Conservation (phyloP, 2,888 invertebrate species). For the Plagodis dolabraria region DNA sequence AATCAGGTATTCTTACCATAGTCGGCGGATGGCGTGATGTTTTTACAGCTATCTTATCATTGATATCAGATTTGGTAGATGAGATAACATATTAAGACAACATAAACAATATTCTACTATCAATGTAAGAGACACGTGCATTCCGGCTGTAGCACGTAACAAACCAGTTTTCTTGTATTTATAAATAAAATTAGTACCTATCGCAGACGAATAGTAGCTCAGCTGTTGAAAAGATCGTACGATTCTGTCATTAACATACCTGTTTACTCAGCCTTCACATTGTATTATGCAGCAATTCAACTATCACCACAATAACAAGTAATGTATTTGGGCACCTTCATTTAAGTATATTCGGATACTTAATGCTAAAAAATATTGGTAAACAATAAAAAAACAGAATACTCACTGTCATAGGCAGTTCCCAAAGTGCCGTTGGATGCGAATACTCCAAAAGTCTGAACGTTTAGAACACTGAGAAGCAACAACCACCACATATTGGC, state of each 20-base stretch:
- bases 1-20: not conserved
- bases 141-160: conserved; percentile 48
- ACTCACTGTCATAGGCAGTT: conserved; percentile 69
- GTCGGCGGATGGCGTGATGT: conserved; percentile 39
- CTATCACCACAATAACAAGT: not conserved
- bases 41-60: conserved; percentile 40
- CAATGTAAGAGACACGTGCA: conserved; percentile 42
- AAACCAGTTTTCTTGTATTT: conserved; percentile 57
- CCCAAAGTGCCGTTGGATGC: conserved; percentile 64
- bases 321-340: not conserved
- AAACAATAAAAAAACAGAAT: conserved; percentile 32
- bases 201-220: conserved; percentile 43
- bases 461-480: conserved; percentile 75
- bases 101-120: conserved; percentile 42
- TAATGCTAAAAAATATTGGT: conserved; percentile 23
- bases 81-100: conserved; percentile 32
- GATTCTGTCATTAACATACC: conserved; percentile 40
- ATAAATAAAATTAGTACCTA: conserved; percentile 52
- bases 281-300: conserved; percentile 5
- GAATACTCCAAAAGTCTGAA: conserved; percentile 70
- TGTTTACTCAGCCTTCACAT: conserved; percentile 42
- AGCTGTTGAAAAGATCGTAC: conserved; percentile 50
- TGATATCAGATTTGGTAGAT: conserved; percentile 35
- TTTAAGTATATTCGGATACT: conserved; percentile 7
- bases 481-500: conserved; percentile 83